phyloP scores from a whole-genome alignment of 2,888 invertebrate species.

The Acrobasis suavella region DNA sequence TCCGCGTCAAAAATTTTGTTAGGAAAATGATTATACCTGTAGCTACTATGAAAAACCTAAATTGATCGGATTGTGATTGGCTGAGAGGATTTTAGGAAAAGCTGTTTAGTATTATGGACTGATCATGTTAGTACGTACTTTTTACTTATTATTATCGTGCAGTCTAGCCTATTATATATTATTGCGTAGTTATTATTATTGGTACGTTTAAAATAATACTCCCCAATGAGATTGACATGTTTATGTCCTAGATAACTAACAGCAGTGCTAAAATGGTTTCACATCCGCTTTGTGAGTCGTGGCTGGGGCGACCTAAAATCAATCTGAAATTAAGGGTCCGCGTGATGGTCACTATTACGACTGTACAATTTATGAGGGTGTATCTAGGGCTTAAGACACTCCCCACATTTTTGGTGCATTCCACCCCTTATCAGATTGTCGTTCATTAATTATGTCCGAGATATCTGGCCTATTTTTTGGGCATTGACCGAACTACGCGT shows the following conservation, averaged over 20 bases:
- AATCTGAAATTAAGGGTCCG: neutral
- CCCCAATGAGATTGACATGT: neutral
- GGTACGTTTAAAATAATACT: neutral
- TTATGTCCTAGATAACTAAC: constrained; percentile 1
- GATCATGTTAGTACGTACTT: too few relatives aligned
- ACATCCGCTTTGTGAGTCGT: constrained; percentile 6
- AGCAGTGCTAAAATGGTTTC: neutral
- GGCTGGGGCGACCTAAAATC: neutral
- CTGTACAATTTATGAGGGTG: constrained; percentile 9
- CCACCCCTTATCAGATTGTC: constrained; percentile 21
- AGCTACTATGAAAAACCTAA: too few relatives aligned
- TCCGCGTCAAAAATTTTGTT: too few relatives aligned
- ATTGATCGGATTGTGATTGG: too few relatives aligned
- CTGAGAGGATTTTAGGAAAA: too few relatives aligned
- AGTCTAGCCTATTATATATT: neutral
- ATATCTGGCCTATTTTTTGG: neutral
- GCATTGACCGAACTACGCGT: neutral
- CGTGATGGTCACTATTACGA: constrained; percentile 9
- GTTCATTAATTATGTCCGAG: constrained; percentile 6
- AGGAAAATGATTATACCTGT: too few relatives aligned
- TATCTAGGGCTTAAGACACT: neutral
- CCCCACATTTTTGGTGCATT: constrained; percentile 21
- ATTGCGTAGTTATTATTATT: neutral
- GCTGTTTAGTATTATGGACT: too few relatives aligned
- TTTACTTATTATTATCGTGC: too few relatives aligned